Evolutionary conservation across 2,888 invertebrate species (phyloP), one percentile per base, ranked within the genome.

Genomic region (Allygus modestus): DNA sequence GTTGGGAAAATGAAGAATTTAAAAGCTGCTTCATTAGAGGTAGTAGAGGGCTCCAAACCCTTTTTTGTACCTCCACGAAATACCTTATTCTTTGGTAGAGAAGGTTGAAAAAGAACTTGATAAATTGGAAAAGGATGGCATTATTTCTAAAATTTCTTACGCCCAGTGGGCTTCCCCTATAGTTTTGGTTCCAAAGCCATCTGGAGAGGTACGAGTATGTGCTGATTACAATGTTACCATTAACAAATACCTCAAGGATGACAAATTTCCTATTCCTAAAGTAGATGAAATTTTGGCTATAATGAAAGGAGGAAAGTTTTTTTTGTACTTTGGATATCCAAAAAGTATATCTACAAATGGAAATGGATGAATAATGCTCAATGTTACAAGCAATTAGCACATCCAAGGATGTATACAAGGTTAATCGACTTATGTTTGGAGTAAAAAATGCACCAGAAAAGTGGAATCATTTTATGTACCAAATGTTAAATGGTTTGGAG

Each of bases 221-320:
- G 61, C 28, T 61, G 23, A 61, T 61, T 11, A 61, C 26, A 92
- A 87, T n/a, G 54, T 83, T 79, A 82, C 46, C 12, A 0, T 0
- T 51, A 28, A n/a, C 37, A 46, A 85, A 81, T 11, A 11, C 1
- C 4, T 43, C 20, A 17, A 43, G 43, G 61, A 61, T 23, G 7
- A 23, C 7, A 20, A 23, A 2, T 61, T 20, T 26, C 28, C 61
- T 23, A 61, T 61, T 7, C 61, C 61, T 2, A 61, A 15, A 15
- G 5, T 23, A 61, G 61, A 61, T 23, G 61, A 61, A 4, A 61
- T 61, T 2, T 23, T 61, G 7, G 28, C 26, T 20, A 61, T 20
- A 26, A 61, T 61, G 61, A 20, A 9, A 23, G 26, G 26, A 20
- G 61, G 28, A 23, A 11, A 41, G n/a, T n/a, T 43, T 33, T n/a